Evolutionary conservation across 2,797 vertebrate genomes (phyloP).

Genomic region (Limosa lapponica): DNA sequence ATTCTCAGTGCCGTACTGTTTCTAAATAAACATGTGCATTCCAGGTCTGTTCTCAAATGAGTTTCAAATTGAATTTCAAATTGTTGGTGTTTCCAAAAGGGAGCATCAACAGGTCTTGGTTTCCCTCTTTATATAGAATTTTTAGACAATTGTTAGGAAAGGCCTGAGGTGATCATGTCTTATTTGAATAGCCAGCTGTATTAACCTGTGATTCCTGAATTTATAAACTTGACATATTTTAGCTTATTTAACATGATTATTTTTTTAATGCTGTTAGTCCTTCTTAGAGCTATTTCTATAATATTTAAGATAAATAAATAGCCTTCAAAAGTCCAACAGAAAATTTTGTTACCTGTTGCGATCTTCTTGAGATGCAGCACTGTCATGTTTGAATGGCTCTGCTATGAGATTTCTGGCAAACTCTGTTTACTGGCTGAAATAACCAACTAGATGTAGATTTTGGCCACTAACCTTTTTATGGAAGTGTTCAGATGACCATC

Average conservation of each 20-base stretch:
- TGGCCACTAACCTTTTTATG: neutral
- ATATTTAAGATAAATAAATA: neutral
- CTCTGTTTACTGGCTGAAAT: neutral
- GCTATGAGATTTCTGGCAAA: neutral
- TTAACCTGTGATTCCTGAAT: neutral
- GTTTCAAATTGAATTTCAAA: neutral
- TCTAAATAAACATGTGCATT: neutral
- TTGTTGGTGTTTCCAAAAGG: neutral
- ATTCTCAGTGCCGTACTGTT: neutral
- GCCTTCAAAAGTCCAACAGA: neutral
- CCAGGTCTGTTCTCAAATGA: neutral
- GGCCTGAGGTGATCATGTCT: fast-evolving
- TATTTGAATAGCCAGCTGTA: neutral
- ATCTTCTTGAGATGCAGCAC: neutral
- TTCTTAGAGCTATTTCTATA: neutral
- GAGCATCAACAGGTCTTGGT: neutral
- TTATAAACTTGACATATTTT: neutral
- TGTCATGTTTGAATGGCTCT: neutral
- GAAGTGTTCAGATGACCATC: neutral
- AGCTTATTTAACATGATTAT: neutral
- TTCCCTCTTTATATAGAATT: neutral
- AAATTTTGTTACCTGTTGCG: neutral
- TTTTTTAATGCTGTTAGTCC: neutral
- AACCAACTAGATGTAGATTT: neutral
- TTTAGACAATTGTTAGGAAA: neutral